Evolutionary conservation across 2,888 invertebrate genomes (phyloP).

Genomic region (Danaus chrysippus): DNA sequence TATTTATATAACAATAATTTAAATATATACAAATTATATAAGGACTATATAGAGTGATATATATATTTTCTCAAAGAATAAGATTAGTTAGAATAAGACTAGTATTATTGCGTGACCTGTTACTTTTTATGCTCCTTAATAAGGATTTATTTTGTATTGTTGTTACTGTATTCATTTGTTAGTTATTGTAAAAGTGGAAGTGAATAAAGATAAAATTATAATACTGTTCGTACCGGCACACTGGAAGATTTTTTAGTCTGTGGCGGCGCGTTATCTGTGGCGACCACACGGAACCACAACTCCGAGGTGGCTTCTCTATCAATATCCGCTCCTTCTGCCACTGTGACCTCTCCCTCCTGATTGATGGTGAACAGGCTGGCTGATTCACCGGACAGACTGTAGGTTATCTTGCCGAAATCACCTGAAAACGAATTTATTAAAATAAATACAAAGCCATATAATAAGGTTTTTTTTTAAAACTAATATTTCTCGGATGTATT

Average conservation of each 20-base stretch:
- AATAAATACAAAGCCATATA: neutral
- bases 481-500: no score
- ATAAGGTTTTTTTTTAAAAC: neutral
- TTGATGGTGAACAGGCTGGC: constrained; percentile 87
- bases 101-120: no score
- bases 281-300: constrained; percentile 87
- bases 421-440: constrained; percentile 50
- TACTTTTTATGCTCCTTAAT: no score
- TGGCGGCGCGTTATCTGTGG: constrained; percentile 87
- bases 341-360: constrained; percentile 85
- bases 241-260: constrained; percentile 84
- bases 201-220: neutral
- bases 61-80: neutral
- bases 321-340: constrained; percentile 84
- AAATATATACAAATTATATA: no score
- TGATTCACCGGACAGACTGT: constrained; percentile 86
- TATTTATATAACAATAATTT: no score
- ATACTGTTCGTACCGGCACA: constrained; percentile 80
- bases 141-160: no score
- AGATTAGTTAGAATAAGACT: no score
- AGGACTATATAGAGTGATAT: neutral
- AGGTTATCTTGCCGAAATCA: constrained; percentile 87
- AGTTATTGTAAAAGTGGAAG: no score
- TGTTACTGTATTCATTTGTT: no score
- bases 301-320: constrained; percentile 87